A percentile compares a stretch with the other conserved stretches of the same genome.
These are phyloP conservation scores for Betta splendens DNA, from an alignment of 2,797 vertebrate species.

Conservation along the genomic window DNA sequence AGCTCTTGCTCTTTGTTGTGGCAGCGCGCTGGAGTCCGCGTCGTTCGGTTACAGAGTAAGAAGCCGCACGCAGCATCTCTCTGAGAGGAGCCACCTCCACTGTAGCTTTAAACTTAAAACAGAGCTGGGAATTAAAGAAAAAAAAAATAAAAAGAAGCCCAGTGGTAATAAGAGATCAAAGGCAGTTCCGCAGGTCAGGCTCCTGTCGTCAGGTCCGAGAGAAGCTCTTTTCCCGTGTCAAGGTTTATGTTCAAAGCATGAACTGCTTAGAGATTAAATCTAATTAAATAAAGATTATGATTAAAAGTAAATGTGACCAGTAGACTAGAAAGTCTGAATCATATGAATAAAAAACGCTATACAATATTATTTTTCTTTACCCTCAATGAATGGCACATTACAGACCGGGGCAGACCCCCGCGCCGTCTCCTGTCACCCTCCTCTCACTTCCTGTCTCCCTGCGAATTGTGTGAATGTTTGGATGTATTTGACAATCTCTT, in stretches of 20 bases:
- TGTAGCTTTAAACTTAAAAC: conserved; percentile 31
- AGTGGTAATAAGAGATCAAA: conserved; percentile 79
- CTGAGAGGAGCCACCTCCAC: conserved; percentile 33
- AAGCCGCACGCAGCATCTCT: conserved; percentile 25
- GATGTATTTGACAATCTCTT: conserved; percentile 90
- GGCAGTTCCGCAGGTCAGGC: conserved; percentile 65
- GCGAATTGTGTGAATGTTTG: conserved; percentile 82
- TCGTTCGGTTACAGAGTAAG: conserved; percentile 18
- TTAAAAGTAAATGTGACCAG: neutral
- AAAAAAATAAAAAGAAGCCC: conserved; percentile 17
- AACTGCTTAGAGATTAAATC: neutral
- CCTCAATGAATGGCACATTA: conserved; percentile 10
- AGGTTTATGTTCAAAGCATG: neutral
- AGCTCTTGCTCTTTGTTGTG: conserved; percentile 32
- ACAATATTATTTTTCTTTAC: neutral
- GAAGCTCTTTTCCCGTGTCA: conserved; percentile 54
- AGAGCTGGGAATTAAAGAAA: conserved; percentile 8
- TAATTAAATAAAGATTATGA: neutral
- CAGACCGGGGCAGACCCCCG: conserved; percentile 42
- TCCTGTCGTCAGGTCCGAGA: conserved; percentile 66
- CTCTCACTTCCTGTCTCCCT: conserved; percentile 66
- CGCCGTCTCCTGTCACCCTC: conserved; percentile 31
- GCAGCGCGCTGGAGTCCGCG: conserved; percentile 23
- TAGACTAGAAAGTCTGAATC: neutral
- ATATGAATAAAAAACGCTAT: neutral